Base-by-base conservation (phyloP, 2,888 invertebrate species). In the Callyntrura guangdongensis region DNA sequence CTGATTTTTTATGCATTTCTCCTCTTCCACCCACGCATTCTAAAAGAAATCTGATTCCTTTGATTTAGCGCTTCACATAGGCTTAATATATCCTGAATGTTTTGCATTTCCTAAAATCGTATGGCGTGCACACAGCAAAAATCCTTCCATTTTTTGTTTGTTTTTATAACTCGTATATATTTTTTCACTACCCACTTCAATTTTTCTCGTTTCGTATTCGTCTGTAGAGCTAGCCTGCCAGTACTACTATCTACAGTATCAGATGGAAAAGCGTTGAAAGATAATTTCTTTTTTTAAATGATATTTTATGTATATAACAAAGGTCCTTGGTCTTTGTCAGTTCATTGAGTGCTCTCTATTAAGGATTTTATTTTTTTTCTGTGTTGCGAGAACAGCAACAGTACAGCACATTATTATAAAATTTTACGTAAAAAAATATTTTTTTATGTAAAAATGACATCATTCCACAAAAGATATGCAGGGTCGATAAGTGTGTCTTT, bases 371-470 rank as follows among this genome's bases (percentile, higher is more conserved):
- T 6, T 22, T n/a, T 22, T n/a, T 6, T 4, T 36, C 36, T 36
- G 6, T 6, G 36, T 6, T 36, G 4, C 0, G n/a, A 11, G 17
- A 36, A 6, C 36, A 2, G 36, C 36, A 4, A 36, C 6, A 36
- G 36, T 69, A 56, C n/a, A 56, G 14, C 17, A n/a, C 56, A 56
- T n/a, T 12, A 17, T 17, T 17, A 5, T n/a, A n/a, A 56, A 56
- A n/a, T 56, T 56, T 56, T 56, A 56, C 56, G 17, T 12, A n/a
- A 56, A 56, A 56, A 56, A n/a, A 36, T 49, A n/a, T 27, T 25
- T 67, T 67, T 47, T 72, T 47, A 20, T 20, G n/a, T n/a, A 5
- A 17, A 47, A 47, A 72, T 59, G 79, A 81, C 59, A 81, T 81
- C 79, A 81, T 59, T 47, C 11, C 27, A 67, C 14, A 22, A 27